Evolutionary conservation across 2,888 invertebrate genomes (phyloP).

Genomic region (Automeris io): DNA sequence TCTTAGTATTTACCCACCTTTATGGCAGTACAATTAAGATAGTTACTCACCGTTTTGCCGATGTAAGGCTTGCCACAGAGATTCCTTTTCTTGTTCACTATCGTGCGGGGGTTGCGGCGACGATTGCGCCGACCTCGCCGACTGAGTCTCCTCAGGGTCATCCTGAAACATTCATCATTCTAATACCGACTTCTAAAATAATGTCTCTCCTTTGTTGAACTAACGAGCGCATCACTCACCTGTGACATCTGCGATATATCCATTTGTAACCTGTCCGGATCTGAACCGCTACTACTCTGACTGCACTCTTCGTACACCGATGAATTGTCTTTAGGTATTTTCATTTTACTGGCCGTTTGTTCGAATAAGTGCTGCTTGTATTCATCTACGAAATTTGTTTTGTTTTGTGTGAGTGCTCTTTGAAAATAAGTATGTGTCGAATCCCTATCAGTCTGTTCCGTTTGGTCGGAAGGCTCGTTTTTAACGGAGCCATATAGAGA

Average conservation of each 20-base stretch:
- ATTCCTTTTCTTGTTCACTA: slow-evolving; percentile 72
- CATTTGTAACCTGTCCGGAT: slow-evolving; percentile 85
- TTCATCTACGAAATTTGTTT: slow-evolving; percentile 49
- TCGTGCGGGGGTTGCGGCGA: slow-evolving; percentile 61
- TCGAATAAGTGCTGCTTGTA: slow-evolving; percentile 57
- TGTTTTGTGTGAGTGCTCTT: slow-evolving; percentile 36
- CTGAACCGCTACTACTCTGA: slow-evolving; percentile 83
- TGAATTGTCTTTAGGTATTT: slow-evolving; percentile 60
- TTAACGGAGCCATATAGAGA: slow-evolving; percentile 62
- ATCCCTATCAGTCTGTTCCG: slow-evolving; percentile 35
- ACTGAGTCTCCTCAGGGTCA: slow-evolving; percentile 70
- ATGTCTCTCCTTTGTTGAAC: not conserved
- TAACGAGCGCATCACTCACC: slow-evolving; percentile 28
- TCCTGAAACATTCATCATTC: slow-evolving; percentile 38
- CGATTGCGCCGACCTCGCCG: slow-evolving; percentile 63
- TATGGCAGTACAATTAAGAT: not conserved
- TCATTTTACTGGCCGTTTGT: slow-evolving; percentile 38
- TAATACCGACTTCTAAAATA: slow-evolving; percentile 4
- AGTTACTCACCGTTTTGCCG: slow-evolving; percentile 68
- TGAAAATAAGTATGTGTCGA: slow-evolving; percentile 39
- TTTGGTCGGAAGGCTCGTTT: slow-evolving; percentile 48
- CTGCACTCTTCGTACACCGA: slow-evolving; percentile 77
- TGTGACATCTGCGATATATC: slow-evolving; percentile 78
- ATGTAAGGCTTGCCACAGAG: slow-evolving; percentile 73
- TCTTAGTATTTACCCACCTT: not conserved